Conservation (phyloP, 2,113 vertebrate species). For the Puma concolor region DNA sequence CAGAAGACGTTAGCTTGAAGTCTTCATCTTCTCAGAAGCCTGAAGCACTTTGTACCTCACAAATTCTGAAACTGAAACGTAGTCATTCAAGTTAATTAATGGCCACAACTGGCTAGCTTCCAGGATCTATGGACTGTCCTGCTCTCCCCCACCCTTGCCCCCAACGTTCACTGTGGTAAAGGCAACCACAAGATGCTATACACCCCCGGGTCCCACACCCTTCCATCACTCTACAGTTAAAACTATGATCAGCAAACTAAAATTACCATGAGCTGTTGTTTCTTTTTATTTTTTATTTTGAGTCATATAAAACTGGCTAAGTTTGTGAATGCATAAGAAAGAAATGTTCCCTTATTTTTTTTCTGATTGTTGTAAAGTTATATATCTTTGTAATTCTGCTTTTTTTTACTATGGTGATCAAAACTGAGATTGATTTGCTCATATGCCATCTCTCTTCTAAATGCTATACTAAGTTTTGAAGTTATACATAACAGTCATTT, state of each 20-base stretch:
- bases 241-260: slow-evolving; percentile 59
- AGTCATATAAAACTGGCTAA: slow-evolving; percentile 42
- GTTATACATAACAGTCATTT: background rate
- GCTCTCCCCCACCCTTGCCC: background rate
- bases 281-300: background rate
- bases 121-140: background rate
- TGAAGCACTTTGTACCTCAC: slow-evolving; percentile 37
- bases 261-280: slow-evolving; percentile 38
- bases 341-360: background rate
- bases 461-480: background rate
- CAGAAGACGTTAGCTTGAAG: slow-evolving; percentile 44
- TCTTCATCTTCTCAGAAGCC: slow-evolving; percentile 53
- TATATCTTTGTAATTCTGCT: background rate
- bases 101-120: slow-evolving; percentile 21
- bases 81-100: slow-evolving; percentile 69
- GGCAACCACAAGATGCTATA: slow-evolving; percentile 50
- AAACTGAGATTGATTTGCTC: slow-evolving; percentile 39
- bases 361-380: background rate
- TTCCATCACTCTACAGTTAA: slow-evolving; percentile 63
- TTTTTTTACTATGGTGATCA: background rate
- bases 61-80: slow-evolving; percentile 59
- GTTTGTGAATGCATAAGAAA: background rate
- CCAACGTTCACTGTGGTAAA: slow-evolving; percentile 35
- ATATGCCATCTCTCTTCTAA: background rate
- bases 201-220: slow-evolving; percentile 26